Evolutionary conservation across 2,888 invertebrate genomes (phyloP), one percentile per base, ranked within the genome.

Genomic region (Lithophane leautieri): DNA sequence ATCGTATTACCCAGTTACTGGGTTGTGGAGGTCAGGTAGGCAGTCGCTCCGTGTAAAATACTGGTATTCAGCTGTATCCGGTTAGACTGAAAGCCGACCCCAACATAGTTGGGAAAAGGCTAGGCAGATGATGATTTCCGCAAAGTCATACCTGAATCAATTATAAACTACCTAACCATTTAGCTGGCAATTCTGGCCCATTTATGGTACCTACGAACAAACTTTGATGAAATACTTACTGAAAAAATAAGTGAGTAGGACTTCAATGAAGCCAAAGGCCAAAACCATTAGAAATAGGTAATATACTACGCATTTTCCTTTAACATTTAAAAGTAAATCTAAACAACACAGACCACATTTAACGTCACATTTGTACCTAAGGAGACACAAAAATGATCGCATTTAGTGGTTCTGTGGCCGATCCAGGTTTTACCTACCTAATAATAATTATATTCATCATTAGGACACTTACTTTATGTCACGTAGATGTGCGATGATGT

Each of bases 361-460:
- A 14, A 44, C 81, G 76, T 75, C 78, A 78, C 19, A 40, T 44
- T 52, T 12, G 0, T 14, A 40, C 25, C 22, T 4, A 52, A 44
- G 28, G 42, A 62, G 74, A 25, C 34, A 76, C 34, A 52, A 0
- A 4, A 28, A 16, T 60, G 42, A 73, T 42, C 28, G 16, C 74
- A 34, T 63, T 63, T 52, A 60, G 76, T 28, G 78, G 76, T 78
- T 76, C 80, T 81, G 76, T 28, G 78, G 56, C 52, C 8, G 50
- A 3, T 52, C 34, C 28, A 60, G 81, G 78, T 78, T 81, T 65
- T 58, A 9, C 78, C 78, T 60, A 12, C 19, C 56, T 52, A 76
- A 52, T 81, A 28, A 81, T 76, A 78, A 65, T 60, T 65, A 34
- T 40, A 65, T 81, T 60, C 22, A 81, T 81, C 63, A 75, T 25